phyloP scores from a whole-genome alignment of 2,888 invertebrate species.

The Acrocera orbiculus region DNA sequence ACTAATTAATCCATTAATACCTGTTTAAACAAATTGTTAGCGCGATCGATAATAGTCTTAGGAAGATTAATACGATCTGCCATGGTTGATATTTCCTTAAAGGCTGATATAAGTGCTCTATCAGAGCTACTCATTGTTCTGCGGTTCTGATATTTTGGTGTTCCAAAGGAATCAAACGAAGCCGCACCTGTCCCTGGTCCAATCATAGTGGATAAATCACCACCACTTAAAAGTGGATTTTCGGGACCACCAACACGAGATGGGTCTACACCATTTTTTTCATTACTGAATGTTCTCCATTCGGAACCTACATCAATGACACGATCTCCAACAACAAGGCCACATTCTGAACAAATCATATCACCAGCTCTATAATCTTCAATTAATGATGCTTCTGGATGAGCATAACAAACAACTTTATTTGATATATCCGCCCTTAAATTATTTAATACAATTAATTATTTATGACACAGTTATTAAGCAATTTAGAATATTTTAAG shows the following conservation, averaged over 20 bases:
- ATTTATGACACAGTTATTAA: slow-evolving; percentile 17
- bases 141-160: slow-evolving; percentile 55
- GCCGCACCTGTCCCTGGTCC: slow-evolving; percentile 59
- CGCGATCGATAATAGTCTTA: slow-evolving; percentile 90
- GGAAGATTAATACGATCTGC: slow-evolving; percentile 95
- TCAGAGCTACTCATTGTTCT: slow-evolving; percentile 85
- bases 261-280: slow-evolving; percentile 90
- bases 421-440: slow-evolving; percentile 47
- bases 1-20: no score
- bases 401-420: slow-evolving; percentile 77
- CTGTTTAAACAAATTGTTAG: slow-evolving; percentile 94
- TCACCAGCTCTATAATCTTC: slow-evolving; percentile 98
- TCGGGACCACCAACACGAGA: slow-evolving; percentile 99
- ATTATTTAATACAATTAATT: neutral
- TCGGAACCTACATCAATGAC: slow-evolving; percentile 99
- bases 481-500: neutral
- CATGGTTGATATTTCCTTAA: slow-evolving; percentile 95
- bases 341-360: slow-evolving; percentile 98
- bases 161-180: slow-evolving; percentile 75
- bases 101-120: slow-evolving; percentile 86
- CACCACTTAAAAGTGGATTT: slow-evolving; percentile 87
- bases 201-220: slow-evolving; percentile 93
- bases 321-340: slow-evolving; percentile 98
- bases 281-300: slow-evolving; percentile 99
- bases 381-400: slow-evolving; percentile 89